A percentile compares a stretch with the other conserved stretches of the same genome.
These are phyloP conservation scores for Tetranychus truncatus DNA, from an alignment of 2,888 invertebrate species.

Conservation along the genomic window DNA sequence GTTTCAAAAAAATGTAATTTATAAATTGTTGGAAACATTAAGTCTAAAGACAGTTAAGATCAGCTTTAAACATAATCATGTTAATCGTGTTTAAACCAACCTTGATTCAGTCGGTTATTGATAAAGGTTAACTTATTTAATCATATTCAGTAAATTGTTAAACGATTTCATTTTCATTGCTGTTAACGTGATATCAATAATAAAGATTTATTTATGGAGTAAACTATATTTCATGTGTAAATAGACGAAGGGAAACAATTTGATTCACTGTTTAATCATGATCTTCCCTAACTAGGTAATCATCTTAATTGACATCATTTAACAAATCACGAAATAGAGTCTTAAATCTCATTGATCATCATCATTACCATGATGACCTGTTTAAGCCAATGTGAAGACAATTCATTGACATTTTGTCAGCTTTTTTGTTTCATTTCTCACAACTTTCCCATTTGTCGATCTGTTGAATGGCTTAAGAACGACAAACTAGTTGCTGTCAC, in stretches of 20 bases:
- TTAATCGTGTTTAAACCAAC: not conserved
- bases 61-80: not conserved
- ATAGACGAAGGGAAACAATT: too few relatives aligned
- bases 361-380: not conserved
- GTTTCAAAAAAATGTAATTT: not conserved
- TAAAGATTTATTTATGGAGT: too few relatives aligned
- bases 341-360: not conserved
- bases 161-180: too few relatives aligned
- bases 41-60: not conserved
- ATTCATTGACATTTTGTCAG: too few relatives aligned
- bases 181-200: too few relatives aligned
- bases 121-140: too few relatives aligned
- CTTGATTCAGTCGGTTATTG: not conserved
- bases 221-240: not conserved
- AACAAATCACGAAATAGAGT: not conserved
- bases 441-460: too few relatives aligned
- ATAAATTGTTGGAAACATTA: not conserved
- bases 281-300: not conserved
- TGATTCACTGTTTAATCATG: not conserved
- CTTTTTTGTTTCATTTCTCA: too few relatives aligned
- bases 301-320: not conserved
- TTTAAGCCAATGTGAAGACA: not conserved
- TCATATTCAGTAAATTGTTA: too few relatives aligned
- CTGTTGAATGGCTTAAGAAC: not conserved
- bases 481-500: not conserved